A percentile compares a stretch with the other conserved stretches of the same genome.
Evolutionary conservation across 2,888 invertebrate species (phyloP).

Genomic region (Tromatobia lineatoria): DNA sequence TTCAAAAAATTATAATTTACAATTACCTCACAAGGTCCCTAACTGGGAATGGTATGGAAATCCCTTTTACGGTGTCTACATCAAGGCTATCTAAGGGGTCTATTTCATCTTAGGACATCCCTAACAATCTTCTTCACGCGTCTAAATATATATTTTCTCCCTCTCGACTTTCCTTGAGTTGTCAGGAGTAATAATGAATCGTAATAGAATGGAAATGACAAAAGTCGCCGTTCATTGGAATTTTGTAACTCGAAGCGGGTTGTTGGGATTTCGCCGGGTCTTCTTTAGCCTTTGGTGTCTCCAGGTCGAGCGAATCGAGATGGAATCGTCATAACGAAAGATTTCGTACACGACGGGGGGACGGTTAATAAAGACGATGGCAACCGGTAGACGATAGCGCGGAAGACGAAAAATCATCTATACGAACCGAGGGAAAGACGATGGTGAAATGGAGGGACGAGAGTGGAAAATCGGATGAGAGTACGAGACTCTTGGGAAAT

Average conservation of each 20-base stretch:
- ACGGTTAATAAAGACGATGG: slow-evolving; percentile 47
- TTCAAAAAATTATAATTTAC: too few species aligned
- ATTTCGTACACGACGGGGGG: slow-evolving; percentile 43
- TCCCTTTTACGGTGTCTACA: too few species aligned
- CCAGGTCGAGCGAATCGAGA: slow-evolving; percentile 33
- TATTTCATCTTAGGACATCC: too few species aligned
- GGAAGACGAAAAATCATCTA: slow-evolving; percentile 34
- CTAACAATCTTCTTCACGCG: too few species aligned
- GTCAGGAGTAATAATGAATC: neutral
- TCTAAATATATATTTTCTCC: too few species aligned
- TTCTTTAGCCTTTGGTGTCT: neutral
- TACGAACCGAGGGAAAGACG: slow-evolving; percentile 58
- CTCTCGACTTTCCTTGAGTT: slow-evolving; percentile 4
- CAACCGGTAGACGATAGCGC: slow-evolving; percentile 21
- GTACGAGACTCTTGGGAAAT: slow-evolving; percentile 81
- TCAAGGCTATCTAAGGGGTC: too few species aligned
- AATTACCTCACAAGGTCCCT: too few species aligned
- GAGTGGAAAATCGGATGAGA: slow-evolving; percentile 71
- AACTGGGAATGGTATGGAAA: too few species aligned
- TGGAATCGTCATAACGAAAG: slow-evolving; percentile 42
- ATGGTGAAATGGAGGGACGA: slow-evolving; percentile 60
- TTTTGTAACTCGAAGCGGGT: neutral
- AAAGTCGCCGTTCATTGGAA: neutral
- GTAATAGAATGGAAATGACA: neutral
- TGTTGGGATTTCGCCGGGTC: neutral